These are phyloP conservation scores for Characodon lateralis DNA, from an alignment of 2,797 vertebrate species.

Conservation along the genomic window DNA sequence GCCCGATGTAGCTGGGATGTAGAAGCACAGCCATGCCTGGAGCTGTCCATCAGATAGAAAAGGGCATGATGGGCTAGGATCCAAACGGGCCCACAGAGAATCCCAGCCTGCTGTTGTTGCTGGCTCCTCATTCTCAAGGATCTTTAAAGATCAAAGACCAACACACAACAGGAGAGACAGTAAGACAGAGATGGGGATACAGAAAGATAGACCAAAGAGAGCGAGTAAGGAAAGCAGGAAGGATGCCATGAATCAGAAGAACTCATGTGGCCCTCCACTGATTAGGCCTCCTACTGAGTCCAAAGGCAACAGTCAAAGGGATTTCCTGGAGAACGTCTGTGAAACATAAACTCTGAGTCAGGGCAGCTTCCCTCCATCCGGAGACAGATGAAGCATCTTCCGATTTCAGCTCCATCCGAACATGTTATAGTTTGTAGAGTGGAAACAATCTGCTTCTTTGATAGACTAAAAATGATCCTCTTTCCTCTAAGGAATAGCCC, in stretches of 20 bases:
- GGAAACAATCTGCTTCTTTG: slow-evolving; percentile 73
- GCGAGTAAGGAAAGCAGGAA: slow-evolving; percentile 65
- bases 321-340: slow-evolving; percentile 74
- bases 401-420: slow-evolving; percentile 64
- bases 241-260: slow-evolving; percentile 77
- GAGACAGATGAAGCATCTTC: slow-evolving; percentile 71
- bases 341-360: slow-evolving; percentile 66
- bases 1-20: slow-evolving; percentile 64
- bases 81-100: slow-evolving; percentile 80
- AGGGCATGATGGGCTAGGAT: slow-evolving; percentile 79
- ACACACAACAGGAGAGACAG: slow-evolving; percentile 78
- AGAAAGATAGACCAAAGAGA: slow-evolving; percentile 66
- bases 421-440: slow-evolving; percentile 70
- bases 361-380: slow-evolving; percentile 62
- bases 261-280: slow-evolving; percentile 75
- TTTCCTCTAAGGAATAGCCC: slow-evolving; percentile 61
- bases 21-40: slow-evolving; percentile 72
- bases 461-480: slow-evolving; percentile 69
- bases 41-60: slow-evolving; percentile 83
- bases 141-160: slow-evolving; percentile 86
- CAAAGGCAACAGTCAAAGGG: slow-evolving; percentile 73
- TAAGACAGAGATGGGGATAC: slow-evolving; percentile 59
- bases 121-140: slow-evolving; percentile 84
- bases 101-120: slow-evolving; percentile 79
- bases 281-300: slow-evolving; percentile 79